Conservation (phyloP, 2,888 invertebrate genomes). For the Calliopum simillimum region DNA sequence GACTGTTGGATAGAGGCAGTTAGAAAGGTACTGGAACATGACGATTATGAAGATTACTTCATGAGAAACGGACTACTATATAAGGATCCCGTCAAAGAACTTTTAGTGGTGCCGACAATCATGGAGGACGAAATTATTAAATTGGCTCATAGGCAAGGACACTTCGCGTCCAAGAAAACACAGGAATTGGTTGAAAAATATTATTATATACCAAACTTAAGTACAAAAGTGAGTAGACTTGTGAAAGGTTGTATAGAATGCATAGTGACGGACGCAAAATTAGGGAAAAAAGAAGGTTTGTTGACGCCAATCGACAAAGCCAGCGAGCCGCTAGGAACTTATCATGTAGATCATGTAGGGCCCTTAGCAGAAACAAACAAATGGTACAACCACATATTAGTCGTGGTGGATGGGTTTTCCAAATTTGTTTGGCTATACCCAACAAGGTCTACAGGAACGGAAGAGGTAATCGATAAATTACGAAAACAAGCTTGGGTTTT, state of each 20-base stretch:
- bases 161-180: constrained; percentile 55
- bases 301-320: constrained; percentile 22
- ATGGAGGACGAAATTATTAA: constrained; percentile 58
- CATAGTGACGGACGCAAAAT: constrained; percentile 25
- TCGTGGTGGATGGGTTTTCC: too few species aligned
- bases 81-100: constrained; percentile 27
- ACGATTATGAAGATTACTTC: constrained; percentile 32
- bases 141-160: constrained; percentile 58
- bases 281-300: too few species aligned
- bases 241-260: constrained; percentile 34
- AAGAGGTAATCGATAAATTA: constrained; percentile 34
- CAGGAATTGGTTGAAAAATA: too few species aligned
- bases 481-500: constrained; percentile 34
- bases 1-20: constrained; percentile 30
- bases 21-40: constrained; percentile 18
- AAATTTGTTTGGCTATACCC: too few species aligned
- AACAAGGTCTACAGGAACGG: constrained; percentile 18
- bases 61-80: constrained; percentile 28
- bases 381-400: too few species aligned
- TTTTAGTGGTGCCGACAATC: constrained; percentile 29
- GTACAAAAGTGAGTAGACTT: constrained; percentile 7
- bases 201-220: constrained; percentile 34
- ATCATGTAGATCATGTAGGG: constrained; percentile 60
- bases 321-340: constrained; percentile 52
- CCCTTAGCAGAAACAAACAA: constrained; percentile 55